Percentiles rank a stretch among this genome's conserved stretches.
Evolutionary conservation across 2,888 invertebrate genomes (phyloP).

Genomic region (Macroteleia sp.): DNA sequence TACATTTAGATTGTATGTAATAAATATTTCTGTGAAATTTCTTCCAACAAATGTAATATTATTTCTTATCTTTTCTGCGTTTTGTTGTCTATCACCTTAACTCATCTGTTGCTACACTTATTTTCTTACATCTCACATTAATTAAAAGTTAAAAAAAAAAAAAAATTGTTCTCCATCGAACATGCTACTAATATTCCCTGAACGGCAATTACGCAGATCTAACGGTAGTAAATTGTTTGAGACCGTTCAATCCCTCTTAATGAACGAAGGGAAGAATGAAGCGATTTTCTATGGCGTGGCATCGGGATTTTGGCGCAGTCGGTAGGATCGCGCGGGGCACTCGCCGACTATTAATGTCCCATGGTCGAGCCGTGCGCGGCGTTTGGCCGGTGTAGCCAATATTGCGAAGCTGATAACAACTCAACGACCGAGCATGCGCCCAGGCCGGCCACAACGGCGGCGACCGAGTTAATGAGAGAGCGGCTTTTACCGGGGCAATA

Average conservation of each 20-base stretch:
- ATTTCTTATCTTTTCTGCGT: too few relatives aligned
- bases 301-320: conserved; percentile 17
- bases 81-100: too few relatives aligned
- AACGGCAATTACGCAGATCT: conserved; percentile 1
- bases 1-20: too few relatives aligned
- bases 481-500: conserved; percentile 82
- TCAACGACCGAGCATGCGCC: conserved; percentile 72
- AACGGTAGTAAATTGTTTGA: conserved; percentile 21
- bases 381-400: conserved; percentile 36
- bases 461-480: conserved; percentile 84
- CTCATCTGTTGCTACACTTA: too few relatives aligned
- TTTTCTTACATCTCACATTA: background rate
- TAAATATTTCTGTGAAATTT: too few relatives aligned
- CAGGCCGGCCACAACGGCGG: conserved; percentile 86
- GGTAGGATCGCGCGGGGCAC: conserved; percentile 32
- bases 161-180: background rate
- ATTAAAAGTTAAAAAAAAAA: conserved; percentile 24
- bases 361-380: conserved; percentile 25
- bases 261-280: conserved; percentile 35
- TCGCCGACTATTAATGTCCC: conserved; percentile 55
- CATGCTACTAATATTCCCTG: background rate
- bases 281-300: conserved; percentile 18
- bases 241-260: conserved; percentile 4
- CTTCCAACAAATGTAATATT: too few relatives aligned
- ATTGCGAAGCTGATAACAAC: conserved; percentile 64